Percentiles rank a stretch among this genome's conserved stretches.
Conservation (phyloP, 2,888 invertebrate species). For the Tortrix viridana region DNA sequence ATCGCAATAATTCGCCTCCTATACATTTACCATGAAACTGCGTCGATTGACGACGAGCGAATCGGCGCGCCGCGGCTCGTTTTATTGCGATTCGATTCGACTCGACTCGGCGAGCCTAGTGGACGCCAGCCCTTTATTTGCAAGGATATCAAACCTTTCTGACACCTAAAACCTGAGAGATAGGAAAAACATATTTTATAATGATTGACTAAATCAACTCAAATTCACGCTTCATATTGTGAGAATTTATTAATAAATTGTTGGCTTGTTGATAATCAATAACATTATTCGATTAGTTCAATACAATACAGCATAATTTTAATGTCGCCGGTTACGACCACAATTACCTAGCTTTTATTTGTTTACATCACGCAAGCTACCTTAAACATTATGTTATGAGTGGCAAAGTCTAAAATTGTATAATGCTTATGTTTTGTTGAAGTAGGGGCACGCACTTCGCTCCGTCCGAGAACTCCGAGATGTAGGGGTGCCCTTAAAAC, state of each 20-base stretch:
- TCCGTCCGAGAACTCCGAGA: conserved; percentile 19
- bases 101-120: no score
- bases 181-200: not conserved
- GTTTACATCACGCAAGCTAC: not conserved
- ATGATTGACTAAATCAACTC: not conserved
- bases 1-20: no score
- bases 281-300: conserved; percentile 28
- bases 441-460: conserved; percentile 26
- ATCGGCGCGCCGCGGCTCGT: no score
- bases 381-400: not conserved
- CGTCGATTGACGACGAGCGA: no score
- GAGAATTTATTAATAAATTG: conserved; percentile 5
- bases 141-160: no score
- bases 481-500: conserved; percentile 21
- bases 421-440: not conserved
- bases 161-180: not conserved
- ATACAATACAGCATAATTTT: conserved; percentile 30
- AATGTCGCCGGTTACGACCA: conserved; percentile 31
- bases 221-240: not conserved
- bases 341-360: conserved; percentile 30
- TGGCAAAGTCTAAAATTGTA: conserved; percentile 8
- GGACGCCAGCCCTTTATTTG: no score
- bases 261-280: conserved; percentile 15
- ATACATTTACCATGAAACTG: no score
- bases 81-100: no score